Conservation (phyloP, 2,113 vertebrate species). For the Isurus oxyrinchus region DNA sequence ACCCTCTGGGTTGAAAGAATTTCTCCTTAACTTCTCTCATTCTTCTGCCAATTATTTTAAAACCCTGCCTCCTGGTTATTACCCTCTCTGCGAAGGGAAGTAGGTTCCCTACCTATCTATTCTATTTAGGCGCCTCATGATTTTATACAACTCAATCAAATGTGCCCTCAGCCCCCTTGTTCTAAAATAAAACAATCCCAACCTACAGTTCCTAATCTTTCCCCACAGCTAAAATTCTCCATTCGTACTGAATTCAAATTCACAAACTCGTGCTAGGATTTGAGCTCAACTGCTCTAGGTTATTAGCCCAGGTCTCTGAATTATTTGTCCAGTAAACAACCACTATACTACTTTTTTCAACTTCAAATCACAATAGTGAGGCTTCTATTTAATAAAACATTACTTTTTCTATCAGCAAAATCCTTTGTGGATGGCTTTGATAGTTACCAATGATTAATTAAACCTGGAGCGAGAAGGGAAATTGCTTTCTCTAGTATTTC, state of each 20-base stretch:
- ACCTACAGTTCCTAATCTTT: not conserved
- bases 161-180: no score
- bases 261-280: not conserved
- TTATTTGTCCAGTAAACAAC: not conserved
- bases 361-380: not conserved
- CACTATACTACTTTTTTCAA: not conserved
- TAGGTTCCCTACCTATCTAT: no score
- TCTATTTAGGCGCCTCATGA: no score
- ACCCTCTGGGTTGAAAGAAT: no score
- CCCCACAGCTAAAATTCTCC: no score
- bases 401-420: not conserved
- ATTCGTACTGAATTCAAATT: not conserved
- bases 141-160: no score
- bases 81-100: no score
- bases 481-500: not conserved
- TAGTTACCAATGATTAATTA: not conserved
- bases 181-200: no score
- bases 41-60: no score
- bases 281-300: not conserved
- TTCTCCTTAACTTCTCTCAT: no score
- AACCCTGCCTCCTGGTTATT: no score
- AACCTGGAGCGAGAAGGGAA: not conserved
- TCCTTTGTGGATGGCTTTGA: no score
- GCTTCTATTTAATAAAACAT: not conserved
- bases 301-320: not conserved